These are phyloP conservation scores for rat (Rattus norvegicus) DNA, from an alignment of 2,113 vertebrate species.

Conservation along the genomic window GRCr8 NC_086024.1:122870501-122871000, in stretches of 20 bases:
- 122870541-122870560: not conserved
- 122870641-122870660: not conserved
- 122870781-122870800: not conserved
- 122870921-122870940: not conserved
- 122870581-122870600: not conserved
- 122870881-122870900: not conserved
- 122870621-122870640: not conserved
- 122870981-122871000: not conserved
- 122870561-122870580: not conserved
- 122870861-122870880: not conserved
- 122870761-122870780: not conserved
- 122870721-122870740: not conserved
- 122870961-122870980: too few species aligned
- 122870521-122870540: not conserved
- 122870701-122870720: not conserved
- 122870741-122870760: not conserved
- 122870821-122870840: not conserved
- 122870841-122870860: not conserved
- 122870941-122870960: not conserved
- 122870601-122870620: not conserved
- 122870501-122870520: not conserved
- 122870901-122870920: not conserved
- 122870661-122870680: not conserved
- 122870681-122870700: not conserved
- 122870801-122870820: not conserved